These are phyloP conservation scores for Petrophora chlorosata DNA, from an alignment of 2,888 invertebrate species.

Conservation along the genomic window DNA sequence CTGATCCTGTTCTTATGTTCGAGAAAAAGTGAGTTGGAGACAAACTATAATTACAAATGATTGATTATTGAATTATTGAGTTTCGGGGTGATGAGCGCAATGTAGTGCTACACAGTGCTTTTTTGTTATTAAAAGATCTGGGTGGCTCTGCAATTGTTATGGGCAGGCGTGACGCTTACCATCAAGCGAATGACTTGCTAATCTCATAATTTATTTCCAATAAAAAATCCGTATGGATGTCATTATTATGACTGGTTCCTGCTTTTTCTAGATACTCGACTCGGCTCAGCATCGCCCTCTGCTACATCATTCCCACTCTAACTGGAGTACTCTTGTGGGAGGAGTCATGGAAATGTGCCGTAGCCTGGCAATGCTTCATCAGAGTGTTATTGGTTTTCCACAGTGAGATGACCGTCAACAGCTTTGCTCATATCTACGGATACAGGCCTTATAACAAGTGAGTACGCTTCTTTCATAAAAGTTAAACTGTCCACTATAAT, in stretches of 20 bases:
- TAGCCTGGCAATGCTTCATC: slow-evolving; percentile 85
- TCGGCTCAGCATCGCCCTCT: slow-evolving; percentile 15
- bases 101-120: no score
- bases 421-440: slow-evolving; percentile 83
- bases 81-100: no score
- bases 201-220: neutral
- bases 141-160: no score
- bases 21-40: slow-evolving; percentile 25
- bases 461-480: no score
- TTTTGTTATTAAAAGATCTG: no score
- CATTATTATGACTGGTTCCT: no score
- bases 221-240: neutral
- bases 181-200: no score
- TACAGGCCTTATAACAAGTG: slow-evolving; percentile 69
- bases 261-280: slow-evolving; percentile 17
- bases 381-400: slow-evolving; percentile 80
- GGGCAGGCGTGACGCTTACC: no score
- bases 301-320: slow-evolving; percentile 29
- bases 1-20: slow-evolving; percentile 45
- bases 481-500: no score
- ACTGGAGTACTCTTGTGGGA: slow-evolving; percentile 52
- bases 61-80: no score
- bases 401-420: slow-evolving; percentile 84
- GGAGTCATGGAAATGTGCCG: slow-evolving; percentile 84
- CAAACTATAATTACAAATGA: neutral